Base-by-base conservation (phyloP, 2,113 vertebrate genomes). In the Neodontobutis hainanensis region DNA sequence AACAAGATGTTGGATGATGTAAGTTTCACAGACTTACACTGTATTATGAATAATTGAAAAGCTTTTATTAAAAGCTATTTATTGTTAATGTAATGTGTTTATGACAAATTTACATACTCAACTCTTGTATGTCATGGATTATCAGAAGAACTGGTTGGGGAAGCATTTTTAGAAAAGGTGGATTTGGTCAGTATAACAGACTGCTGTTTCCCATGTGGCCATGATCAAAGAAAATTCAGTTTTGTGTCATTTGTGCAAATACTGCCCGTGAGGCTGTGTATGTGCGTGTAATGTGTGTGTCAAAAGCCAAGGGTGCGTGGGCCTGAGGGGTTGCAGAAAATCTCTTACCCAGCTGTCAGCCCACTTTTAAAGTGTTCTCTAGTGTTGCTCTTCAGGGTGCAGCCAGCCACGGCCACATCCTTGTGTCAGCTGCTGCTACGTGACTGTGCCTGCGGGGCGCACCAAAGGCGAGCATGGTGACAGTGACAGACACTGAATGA, bases 351-450 rank as follows among this genome's bases (percentile, higher is more conserved):
- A 76, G 85, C 87, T 89, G 90, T 91, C 90, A 88, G 59, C 68
- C 66, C 80, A 74, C 84, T 83, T 91, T 90, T 88, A 85, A 87
- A 89, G 84, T 87, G 83, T 87, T 90, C 83, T 85, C 82, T 63
- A 73, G 87, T 27, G 19, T 83, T 77, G 80, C 88, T 90, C 85
- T 84, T 89, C 84, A 77, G 86, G 86, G 86, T 75, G 76, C 81
- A 90, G 86, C 85, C 81, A 87, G 85, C 85, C 86, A 86, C 81
- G 75, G 83, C 87, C 87, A 78, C 79, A 78, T 85, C 80, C 80
- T 85, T 62, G 50, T 85, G 87, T 88, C 88, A 88, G 88, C 85
- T 45, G 34, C 71, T 12, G 78, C 80, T 80, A 85, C 77, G 86
- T 89, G 83, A 84, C 85, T 87, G 86, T 83, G 88, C 82, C 86